Evolutionary conservation across 2,797 vertebrate genomes (phyloP), one percentile per base, ranked within the genome.

Genomic region (Lithobates pipiens): DNA sequence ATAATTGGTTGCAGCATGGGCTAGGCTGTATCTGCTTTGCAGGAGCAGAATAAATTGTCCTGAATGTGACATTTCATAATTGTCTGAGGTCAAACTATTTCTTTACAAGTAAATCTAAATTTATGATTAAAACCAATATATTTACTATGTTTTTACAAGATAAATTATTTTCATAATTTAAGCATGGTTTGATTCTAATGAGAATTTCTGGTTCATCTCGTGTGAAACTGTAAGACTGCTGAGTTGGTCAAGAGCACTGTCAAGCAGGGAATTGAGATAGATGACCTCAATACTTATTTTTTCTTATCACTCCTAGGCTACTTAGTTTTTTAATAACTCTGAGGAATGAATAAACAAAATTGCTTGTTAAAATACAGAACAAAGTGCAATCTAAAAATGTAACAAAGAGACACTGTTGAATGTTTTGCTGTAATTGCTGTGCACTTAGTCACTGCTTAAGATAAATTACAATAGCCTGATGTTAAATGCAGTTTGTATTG

Each of bases 121-220:
- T 79, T 83, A 87, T 87, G 81, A 87, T 87, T 83, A 83, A 87
- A 87, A 87, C 81, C 85, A 87, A 87, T 87, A 87, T 87, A 87
- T 87, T 87, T 83, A 87, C 81, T 72, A 70, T 83, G 61, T 75
- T 83, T 87, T 87, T 80, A 70, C 70, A 83, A 87, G 85, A 87
- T 87, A 83, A 87, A 87, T 87, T 83, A 87, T 87, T 87, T 87
- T 80, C 85, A 87, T 87, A 87, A 87, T 87, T 74, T 87, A 75
- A 87, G 81, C 80, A 83, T 83, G 81, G 80, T 79, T 83, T 77
- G 15, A 63, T 83, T 87, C 83, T 87, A 87, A 87, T 87, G 85
- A 87, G 85, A 87, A 83, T 87, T 87, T 87, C 85, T 87, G 85
- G 85, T 87, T 87, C 85, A 87, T 81, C 85, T 83, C 81, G 63